These are phyloP conservation scores for Lypha dubia DNA, from an alignment of 2,888 invertebrate genomes.

Conservation along the genomic window DNA sequence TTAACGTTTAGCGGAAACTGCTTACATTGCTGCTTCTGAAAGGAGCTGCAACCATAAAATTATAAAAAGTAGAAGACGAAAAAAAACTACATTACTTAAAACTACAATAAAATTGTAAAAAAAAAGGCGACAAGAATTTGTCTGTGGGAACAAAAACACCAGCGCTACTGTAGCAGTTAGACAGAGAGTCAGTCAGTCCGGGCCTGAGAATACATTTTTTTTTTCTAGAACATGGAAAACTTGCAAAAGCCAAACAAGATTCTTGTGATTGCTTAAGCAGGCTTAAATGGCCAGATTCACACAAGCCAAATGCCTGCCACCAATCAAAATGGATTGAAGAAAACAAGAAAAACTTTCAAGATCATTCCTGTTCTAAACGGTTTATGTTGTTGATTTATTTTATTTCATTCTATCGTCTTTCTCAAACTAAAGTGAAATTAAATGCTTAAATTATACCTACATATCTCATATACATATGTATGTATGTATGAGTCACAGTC, in stretches of 20 bases:
- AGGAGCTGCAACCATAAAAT: conserved; percentile 35
- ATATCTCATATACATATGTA: too few species aligned
- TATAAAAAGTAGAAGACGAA: conserved; percentile 11
- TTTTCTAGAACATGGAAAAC: conserved; percentile 50
- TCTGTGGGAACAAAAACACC: conserved; percentile 62
- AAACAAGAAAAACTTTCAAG: conserved; percentile 13
- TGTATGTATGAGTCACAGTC: conserved; percentile 43
- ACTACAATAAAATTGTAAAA: conserved; percentile 34
- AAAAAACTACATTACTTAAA: conserved; percentile 24
- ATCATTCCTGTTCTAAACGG: conserved; percentile 26
- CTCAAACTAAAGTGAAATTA: conserved; percentile 65
- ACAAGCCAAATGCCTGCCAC: conserved; percentile 26
- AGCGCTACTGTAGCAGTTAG: not conserved
- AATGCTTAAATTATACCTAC: conserved; percentile 60
- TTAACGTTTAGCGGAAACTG: conserved; percentile 65
- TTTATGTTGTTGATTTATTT: not conserved
- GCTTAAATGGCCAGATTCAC: conserved; percentile 43
- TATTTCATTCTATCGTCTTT: not conserved
- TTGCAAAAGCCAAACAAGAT: conserved; percentile 36
- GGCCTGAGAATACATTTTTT: conserved; percentile 45
- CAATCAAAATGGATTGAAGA: not conserved
- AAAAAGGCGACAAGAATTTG: conserved; percentile 66
- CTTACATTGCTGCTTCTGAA: conserved; percentile 59
- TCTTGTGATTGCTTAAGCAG: conserved; percentile 42
- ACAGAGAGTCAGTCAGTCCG: not conserved